Conservation (phyloP, 1,140 invertebrate genomes). For the Drosophila kanapiae region DNA sequence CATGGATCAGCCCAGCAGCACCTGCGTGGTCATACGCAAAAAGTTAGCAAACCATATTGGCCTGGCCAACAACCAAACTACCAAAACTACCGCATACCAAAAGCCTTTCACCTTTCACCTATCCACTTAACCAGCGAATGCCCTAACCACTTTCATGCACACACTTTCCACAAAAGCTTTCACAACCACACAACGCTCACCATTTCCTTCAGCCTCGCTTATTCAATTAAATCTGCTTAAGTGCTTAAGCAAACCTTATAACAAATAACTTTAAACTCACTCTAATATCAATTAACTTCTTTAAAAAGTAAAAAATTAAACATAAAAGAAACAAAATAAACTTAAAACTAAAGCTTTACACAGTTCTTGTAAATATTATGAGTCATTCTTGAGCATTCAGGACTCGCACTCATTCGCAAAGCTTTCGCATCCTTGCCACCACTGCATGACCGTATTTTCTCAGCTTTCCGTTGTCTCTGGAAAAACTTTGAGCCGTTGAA, state of each 20-base stretch:
- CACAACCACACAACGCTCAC: too few relatives aligned
- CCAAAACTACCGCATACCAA: slow-evolving; percentile 3
- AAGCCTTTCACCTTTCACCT: slow-evolving; percentile 1
- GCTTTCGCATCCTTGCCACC: slow-evolving; percentile 13
- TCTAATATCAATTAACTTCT: too few relatives aligned
- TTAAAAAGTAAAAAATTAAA: too few relatives aligned
- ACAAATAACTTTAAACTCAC: too few relatives aligned
- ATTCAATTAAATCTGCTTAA: too few relatives aligned
- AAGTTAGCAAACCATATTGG: slow-evolving; percentile 71
- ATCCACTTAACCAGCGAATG: slow-evolving; percentile 4
- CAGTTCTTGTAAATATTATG: too few relatives aligned
- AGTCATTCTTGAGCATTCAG: background rate
- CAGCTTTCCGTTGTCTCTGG: background rate
- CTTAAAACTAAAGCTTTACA: too few relatives aligned
- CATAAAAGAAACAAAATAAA: too few relatives aligned
- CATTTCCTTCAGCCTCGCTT: too few relatives aligned
- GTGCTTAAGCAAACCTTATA: too few relatives aligned
- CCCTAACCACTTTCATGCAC: background rate
- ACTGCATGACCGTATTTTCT: slow-evolving; percentile 13
- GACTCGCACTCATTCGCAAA: background rate
- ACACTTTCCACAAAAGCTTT: slow-evolving; percentile 1
- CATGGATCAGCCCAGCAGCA: slow-evolving; percentile 81
- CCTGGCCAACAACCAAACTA: background rate
- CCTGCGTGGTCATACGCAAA: slow-evolving; percentile 80
- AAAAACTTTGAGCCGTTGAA: slow-evolving; percentile 24